A percentile compares a stretch with the other conserved stretches of the same genome.
Conservation (phyloP, 2,113 vertebrate species). For the Pitta sordida region DNA sequence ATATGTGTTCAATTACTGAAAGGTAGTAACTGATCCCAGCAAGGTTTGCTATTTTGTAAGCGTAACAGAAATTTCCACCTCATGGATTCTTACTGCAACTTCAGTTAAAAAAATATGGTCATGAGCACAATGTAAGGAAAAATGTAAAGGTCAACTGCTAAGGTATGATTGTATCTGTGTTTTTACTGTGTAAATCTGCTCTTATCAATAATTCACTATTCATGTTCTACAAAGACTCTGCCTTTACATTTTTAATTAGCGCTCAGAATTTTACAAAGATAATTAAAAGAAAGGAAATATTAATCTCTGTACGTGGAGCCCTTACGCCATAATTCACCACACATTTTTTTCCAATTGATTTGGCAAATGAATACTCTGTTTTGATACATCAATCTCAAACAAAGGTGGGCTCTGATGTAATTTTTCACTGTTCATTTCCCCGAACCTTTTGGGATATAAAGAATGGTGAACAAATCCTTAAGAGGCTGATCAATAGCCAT, state of each 20-base stretch:
- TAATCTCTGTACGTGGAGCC: background rate
- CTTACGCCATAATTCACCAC: background rate
- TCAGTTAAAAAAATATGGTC: background rate
- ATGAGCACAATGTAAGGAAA: background rate
- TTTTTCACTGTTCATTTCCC: constrained; percentile 68
- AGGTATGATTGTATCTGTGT: background rate
- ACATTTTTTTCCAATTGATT: constrained; percentile 39
- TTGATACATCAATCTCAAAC: constrained; percentile 51
- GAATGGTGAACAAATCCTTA: constrained; percentile 74
- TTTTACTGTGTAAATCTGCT: constrained; percentile 34
- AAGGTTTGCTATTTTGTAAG: constrained; percentile 18
- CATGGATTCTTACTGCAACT: background rate
- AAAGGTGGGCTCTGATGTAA: constrained; percentile 53
- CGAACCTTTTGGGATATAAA: constrained; percentile 73
- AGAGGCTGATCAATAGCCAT: constrained; percentile 80
- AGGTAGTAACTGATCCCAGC: background rate
- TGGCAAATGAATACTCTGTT: background rate
- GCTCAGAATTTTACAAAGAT: background rate
- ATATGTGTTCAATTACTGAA: background rate
- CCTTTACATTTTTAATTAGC: constrained; percentile 34
- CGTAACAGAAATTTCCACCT: background rate
- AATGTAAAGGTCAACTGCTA: background rate
- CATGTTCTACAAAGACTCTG: constrained; percentile 21
- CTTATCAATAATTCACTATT: constrained; percentile 55
- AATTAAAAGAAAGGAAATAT: background rate